These are phyloP conservation scores for Melanotaenia boesemani DNA, from an alignment of 2,797 vertebrate genomes.

Conservation along the genomic window DNA sequence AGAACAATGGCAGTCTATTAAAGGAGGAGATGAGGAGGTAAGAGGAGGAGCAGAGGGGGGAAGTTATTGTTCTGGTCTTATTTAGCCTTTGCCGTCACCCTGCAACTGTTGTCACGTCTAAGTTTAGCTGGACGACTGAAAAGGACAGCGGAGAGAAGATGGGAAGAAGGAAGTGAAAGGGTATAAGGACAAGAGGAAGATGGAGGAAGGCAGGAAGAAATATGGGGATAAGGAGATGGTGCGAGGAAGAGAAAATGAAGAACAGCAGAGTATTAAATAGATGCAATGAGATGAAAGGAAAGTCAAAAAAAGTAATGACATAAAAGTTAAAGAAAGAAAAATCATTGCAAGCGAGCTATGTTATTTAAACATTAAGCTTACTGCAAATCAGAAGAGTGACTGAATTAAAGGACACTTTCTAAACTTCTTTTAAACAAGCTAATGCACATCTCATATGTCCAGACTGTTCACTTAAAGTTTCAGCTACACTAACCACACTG, in stretches of 20 bases:
- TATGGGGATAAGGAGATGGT: not conserved
- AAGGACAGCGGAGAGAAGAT: conserved; percentile 58
- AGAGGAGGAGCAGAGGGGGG: conserved; percentile 31
- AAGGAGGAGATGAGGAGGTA: conserved; percentile 62
- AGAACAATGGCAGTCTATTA: conserved; percentile 83
- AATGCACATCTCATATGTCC: not conserved
- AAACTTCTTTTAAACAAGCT: not conserved
- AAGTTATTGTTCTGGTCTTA: conserved; percentile 79
- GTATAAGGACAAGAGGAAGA: conserved; percentile 23
- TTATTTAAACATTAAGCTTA: not conserved
- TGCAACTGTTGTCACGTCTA: conserved; percentile 87
- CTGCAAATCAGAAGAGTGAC: too few species aligned
- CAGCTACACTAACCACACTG: not conserved
- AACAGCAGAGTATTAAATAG: conserved; percentile 9
- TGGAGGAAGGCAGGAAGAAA: conserved; percentile 15
- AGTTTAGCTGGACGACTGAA: conserved; percentile 77
- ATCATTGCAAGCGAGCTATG: not conserved
- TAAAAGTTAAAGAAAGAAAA: not conserved
- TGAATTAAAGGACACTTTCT: not conserved
- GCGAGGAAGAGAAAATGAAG: conserved; percentile 26
- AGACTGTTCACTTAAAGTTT: not conserved
- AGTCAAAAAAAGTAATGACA: not conserved
- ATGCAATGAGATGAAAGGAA: not conserved
- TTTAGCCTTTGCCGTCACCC: conserved; percentile 82
- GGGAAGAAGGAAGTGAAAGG: conserved; percentile 43